Evolutionary conservation across 2,888 invertebrate genomes (phyloP).

Genomic region (Torymus auratus): DNA sequence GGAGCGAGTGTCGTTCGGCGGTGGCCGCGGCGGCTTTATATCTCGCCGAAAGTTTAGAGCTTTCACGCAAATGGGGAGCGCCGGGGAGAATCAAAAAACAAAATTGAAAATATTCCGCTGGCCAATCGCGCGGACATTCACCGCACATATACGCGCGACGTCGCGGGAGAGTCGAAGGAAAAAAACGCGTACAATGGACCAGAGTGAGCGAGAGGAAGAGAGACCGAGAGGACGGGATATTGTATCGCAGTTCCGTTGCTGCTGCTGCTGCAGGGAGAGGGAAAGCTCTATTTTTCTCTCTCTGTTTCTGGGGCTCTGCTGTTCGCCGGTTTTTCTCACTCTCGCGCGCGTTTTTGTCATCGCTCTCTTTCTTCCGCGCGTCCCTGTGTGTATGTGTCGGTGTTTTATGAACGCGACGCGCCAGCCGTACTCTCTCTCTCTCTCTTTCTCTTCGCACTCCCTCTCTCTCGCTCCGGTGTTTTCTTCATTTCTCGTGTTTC

Average conservation of each 20-base stretch:
- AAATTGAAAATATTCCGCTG: conserved; percentile 13
- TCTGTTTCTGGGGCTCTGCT: not conserved
- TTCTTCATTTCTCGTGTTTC: no score
- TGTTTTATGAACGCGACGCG: not conserved
- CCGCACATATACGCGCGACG: not conserved
- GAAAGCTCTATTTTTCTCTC: conserved; percentile 19
- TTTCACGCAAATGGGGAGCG: not conserved
- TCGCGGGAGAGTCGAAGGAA: conserved; percentile 12
- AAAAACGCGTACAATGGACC: conserved; percentile 18
- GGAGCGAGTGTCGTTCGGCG: no score
- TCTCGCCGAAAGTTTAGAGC: conserved; percentile 5
- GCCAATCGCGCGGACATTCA: conserved; percentile 10
- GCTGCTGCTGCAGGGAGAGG: not conserved
- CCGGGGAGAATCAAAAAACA: not conserved
- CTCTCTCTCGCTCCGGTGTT: not conserved
- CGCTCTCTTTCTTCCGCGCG: not conserved
- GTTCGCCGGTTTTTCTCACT: not conserved
- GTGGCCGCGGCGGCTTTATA: no score
- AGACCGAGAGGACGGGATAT: not conserved
- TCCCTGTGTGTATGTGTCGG: not conserved
- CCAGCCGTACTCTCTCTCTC: not conserved
- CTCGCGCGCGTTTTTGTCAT: not conserved
- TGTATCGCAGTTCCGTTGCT: conserved; percentile 17
- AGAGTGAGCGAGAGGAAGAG: no score
- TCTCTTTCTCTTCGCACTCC: not conserved